Evolutionary conservation across 1,140 invertebrate species (phyloP), one percentile per base, ranked within the genome.

Genomic region (Hylaeus anthracinus): DNA sequence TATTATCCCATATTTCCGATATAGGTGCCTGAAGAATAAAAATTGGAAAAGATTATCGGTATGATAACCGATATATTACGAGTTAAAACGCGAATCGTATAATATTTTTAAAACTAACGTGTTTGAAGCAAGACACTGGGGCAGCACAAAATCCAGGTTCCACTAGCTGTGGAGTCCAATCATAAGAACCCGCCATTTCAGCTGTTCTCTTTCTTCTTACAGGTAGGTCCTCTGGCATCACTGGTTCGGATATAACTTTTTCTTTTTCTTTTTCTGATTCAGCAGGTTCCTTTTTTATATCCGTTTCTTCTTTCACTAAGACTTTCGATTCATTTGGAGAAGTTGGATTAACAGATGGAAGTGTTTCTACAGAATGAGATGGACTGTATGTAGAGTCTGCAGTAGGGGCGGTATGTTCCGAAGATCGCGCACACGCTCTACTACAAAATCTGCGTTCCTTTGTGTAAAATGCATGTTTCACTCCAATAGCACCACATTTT

Each of bases 1-100:
- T 97, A 88, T 97, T 98, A 85, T 98, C 97, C 98, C 98, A 99
- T 91, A 97, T 97, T 88, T 98, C 97, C 79, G 96, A 95, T 90
- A 98, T 96, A 0, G 98, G 98, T 5, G 97, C 98, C 95, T 96
- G 65, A 90, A 83, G 73, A 37, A 76, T 39, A 43, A 3, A 82
- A 71, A 41, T 61, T 61, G 61, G 58, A 74, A 60, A 76, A 75
- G 41, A 41, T 65, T 26, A 51, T 1, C 51, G 53, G 1, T 70
- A 9, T 3, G 71, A 5, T 6, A 60, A 15, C 45, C 3, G 39
- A 58, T 64, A 37, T 43, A 41, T 60, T 65, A 39, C 8, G 1
- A 39, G 48, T 8, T 63, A 12, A 4, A 2, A 43, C 5, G 43
- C 4, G 10, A 39, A 69, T 26, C 37, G 66, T 75, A 79, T 77